A percentile compares a stretch with the other conserved stretches of the same genome.
Evolutionary conservation across 2,888 invertebrate species (phyloP).

Genomic region (Erannis defoliaria): DNA sequence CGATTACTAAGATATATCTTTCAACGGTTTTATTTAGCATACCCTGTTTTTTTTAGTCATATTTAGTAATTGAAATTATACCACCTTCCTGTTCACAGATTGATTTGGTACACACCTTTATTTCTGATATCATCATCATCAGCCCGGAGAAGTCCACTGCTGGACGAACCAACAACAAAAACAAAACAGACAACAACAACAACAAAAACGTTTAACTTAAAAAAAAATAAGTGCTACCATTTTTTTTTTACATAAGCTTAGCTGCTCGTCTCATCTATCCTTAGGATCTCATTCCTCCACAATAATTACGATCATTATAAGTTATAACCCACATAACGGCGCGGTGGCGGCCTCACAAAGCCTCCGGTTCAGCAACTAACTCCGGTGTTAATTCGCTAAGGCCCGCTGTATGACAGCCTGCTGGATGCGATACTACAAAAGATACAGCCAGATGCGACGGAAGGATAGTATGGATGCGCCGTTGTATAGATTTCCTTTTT

Average conservation of each 20-base stretch:
- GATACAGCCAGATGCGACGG: slow-evolving; percentile 61
- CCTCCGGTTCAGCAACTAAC: slow-evolving; percentile 66
- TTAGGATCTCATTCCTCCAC: slow-evolving; percentile 3
- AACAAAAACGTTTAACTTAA: too few relatives aligned
- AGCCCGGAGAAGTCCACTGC: too few relatives aligned
- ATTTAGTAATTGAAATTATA: too few relatives aligned
- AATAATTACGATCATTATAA: slow-evolving; percentile 23
- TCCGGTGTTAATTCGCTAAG: slow-evolving; percentile 81
- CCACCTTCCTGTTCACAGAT: too few relatives aligned
- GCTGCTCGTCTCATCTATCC: not conserved
- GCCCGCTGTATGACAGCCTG: slow-evolving; percentile 76
- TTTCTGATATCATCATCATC: too few relatives aligned
- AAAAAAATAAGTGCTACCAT: too few relatives aligned
- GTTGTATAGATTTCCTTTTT: slow-evolving; percentile 2
- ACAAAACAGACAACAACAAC: not conserved
- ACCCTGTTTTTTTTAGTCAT: too few relatives aligned
- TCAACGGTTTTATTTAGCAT: too few relatives aligned
- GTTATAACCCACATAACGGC: slow-evolving; percentile 36
- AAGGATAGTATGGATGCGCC: slow-evolving; percentile 56
- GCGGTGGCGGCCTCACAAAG: slow-evolving; percentile 60
- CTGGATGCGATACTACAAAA: slow-evolving; percentile 77
- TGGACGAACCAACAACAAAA: too few relatives aligned
- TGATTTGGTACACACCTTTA: too few relatives aligned
- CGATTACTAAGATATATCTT: too few relatives aligned
- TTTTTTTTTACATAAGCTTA: not conserved